Conservation (phyloP, 1,140 invertebrate genomes). For the Calephelis nemesis region DNA sequence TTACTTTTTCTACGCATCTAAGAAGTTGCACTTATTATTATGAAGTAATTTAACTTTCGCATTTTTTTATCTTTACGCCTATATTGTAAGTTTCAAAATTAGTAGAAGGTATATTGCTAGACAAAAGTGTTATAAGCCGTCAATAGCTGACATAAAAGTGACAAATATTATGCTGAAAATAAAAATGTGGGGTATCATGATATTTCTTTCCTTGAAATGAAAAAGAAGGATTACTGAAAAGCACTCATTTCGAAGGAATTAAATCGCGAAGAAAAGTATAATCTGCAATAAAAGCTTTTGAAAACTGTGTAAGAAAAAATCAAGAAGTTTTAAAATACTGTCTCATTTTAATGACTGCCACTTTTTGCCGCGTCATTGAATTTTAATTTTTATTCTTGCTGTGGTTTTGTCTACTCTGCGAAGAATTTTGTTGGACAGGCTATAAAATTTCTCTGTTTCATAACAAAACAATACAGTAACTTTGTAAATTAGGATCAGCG, state of each 20-base stretch:
- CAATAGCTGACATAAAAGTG: too few species aligned
- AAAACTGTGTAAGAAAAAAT: neutral
- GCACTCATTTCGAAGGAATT: neutral
- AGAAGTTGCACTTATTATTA: too few species aligned
- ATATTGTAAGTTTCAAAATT: too few species aligned
- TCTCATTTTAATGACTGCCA: neutral
- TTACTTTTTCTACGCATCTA: too few species aligned
- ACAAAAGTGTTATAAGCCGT: too few species aligned
- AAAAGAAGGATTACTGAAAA: neutral
- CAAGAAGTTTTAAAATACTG: slow-evolving; percentile 12
- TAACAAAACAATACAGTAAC: slow-evolving; percentile 12
- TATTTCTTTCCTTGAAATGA: neutral
- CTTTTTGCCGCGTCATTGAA: slow-evolving; percentile 8
- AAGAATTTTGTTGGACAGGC: slow-evolving; percentile 3
- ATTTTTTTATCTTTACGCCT: too few species aligned
- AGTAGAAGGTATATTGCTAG: too few species aligned
- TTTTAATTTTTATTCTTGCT: slow-evolving; percentile 17
- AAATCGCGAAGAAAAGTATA: slow-evolving; percentile 9
- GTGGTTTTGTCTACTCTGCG: slow-evolving; percentile 8
- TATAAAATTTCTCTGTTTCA: slow-evolving; percentile 15
- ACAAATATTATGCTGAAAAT: too few species aligned
- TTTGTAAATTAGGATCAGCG: slow-evolving; percentile 21
- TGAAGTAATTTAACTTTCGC: too few species aligned
- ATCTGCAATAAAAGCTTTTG: neutral
- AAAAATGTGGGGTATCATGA: too few species aligned